Evolutionary conservation across 2,113 vertebrate species (phyloP).

Genomic region (Centropus bengalensis): DNA sequence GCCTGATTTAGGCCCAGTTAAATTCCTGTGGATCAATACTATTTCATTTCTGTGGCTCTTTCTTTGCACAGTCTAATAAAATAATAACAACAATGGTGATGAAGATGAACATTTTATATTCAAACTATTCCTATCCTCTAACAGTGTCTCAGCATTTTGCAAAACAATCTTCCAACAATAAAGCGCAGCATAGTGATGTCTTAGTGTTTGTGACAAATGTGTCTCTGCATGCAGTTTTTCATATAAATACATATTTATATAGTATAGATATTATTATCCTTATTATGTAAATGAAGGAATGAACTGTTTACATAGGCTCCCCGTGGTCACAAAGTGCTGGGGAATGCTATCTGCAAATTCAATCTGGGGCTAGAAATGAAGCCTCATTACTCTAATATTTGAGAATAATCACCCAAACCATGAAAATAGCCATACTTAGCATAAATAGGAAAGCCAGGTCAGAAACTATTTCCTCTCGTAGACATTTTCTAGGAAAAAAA

Average conservation of each 20-base stretch:
- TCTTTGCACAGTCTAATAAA: background rate
- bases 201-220: background rate
- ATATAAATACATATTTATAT: accelerated
- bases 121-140: background rate
- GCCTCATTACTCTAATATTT: background rate
- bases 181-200: background rate
- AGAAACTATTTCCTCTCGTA: background rate
- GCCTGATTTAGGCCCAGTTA: background rate
- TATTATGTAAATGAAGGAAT: background rate
- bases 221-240: background rate
- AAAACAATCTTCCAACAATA: background rate
- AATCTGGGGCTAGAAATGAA: background rate
- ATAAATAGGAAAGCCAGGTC: background rate
- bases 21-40: background rate
- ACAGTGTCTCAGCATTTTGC: background rate
- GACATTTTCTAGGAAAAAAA: background rate
- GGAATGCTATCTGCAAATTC: background rate
- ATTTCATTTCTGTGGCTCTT: background rate
- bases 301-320: background rate
- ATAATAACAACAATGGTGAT: background rate
- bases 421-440: background rate
- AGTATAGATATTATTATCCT: background rate
- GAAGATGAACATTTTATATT: background rate
- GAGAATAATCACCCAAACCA: background rate
- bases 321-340: background rate